These are phyloP conservation scores for Mizuhopecten yessoensis DNA, from an alignment of 1,140 invertebrate species.

Conservation along the genomic window DNA sequence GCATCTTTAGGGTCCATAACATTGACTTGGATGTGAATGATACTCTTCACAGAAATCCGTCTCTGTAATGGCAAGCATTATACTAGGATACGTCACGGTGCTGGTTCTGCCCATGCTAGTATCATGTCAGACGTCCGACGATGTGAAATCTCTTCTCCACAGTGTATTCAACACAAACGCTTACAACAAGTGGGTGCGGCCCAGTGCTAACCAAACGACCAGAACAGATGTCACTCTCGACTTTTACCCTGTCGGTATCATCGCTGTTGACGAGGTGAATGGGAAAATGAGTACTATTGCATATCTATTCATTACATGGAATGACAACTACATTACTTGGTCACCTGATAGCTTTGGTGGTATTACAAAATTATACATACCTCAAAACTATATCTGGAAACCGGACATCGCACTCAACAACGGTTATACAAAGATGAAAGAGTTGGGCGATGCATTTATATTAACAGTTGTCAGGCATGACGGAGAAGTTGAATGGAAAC, in stretches of 20 bases:
- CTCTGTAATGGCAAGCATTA: neutral
- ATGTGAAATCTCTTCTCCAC: neutral
- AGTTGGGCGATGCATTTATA: constrained; percentile 51
- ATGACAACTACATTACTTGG: constrained; percentile 60
- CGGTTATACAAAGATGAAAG: constrained; percentile 42
- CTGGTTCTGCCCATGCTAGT: neutral
- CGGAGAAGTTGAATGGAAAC: constrained; percentile 55
- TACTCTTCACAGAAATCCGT: too few relatives aligned
- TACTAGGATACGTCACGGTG: too few relatives aligned
- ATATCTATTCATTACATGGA: constrained; percentile 55
- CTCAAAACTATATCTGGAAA: constrained; percentile 59
- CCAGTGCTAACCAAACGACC: neutral
- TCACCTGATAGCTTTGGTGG: constrained; percentile 15
- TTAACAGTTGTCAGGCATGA: constrained; percentile 37
- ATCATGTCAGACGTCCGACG: neutral
- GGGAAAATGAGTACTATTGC: constrained; percentile 52
- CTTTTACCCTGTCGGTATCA: constrained; percentile 49
- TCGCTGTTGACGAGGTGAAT: constrained; percentile 48
- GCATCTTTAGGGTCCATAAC: neutral
- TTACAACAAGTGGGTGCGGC: constrained; percentile 46
- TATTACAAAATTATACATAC: constrained; percentile 40
- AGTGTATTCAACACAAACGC: neutral
- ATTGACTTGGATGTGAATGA: neutral
- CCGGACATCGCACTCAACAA: constrained; percentile 60
- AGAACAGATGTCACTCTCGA: neutral